These are phyloP conservation scores for Diarsia rubi DNA, from an alignment of 2,888 invertebrate species.

Conservation along the genomic window DNA sequence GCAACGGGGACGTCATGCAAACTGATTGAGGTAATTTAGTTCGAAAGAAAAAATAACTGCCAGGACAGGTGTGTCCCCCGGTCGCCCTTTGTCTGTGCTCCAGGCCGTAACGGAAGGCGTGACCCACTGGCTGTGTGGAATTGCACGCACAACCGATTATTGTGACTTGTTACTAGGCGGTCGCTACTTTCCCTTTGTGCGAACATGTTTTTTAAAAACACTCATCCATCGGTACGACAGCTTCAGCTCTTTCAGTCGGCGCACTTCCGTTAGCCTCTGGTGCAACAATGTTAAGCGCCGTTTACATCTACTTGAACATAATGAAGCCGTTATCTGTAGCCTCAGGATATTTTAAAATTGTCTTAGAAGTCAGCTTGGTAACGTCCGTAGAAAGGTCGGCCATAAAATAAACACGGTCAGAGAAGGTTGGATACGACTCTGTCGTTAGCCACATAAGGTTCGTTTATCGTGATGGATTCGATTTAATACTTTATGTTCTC, in stretches of 20 bases:
- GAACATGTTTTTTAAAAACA: constrained; percentile 65
- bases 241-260: constrained; percentile 57
- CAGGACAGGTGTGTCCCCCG: constrained; percentile 72
- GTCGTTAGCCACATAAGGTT: constrained; percentile 17
- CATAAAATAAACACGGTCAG: constrained; percentile 52
- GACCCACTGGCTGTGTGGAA: constrained; percentile 68
- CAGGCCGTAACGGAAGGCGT: constrained; percentile 70
- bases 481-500: constrained; percentile 1
- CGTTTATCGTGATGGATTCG: constrained; percentile 15
- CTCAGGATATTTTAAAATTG: constrained; percentile 61
- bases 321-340: constrained; percentile 60
- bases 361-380: constrained; percentile 48
- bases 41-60: constrained; percentile 62
- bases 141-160: constrained; percentile 69
- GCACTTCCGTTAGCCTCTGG: constrained; percentile 63
- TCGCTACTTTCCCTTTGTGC: constrained; percentile 67
- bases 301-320: constrained; percentile 47
- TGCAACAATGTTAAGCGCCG: constrained; percentile 53
- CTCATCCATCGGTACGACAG: constrained; percentile 58
- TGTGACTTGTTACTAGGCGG: constrained; percentile 59
- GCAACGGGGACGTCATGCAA: constrained; percentile 25
- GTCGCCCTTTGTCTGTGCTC: constrained; percentile 67
- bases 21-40: constrained; percentile 45
- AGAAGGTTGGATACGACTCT: constrained; percentile 11
- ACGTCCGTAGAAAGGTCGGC: constrained; percentile 48